Evolutionary conservation across 1,140 invertebrate species (phyloP), one percentile per base, ranked within the genome.

Genomic region (Drosophila nannoptera): DNA sequence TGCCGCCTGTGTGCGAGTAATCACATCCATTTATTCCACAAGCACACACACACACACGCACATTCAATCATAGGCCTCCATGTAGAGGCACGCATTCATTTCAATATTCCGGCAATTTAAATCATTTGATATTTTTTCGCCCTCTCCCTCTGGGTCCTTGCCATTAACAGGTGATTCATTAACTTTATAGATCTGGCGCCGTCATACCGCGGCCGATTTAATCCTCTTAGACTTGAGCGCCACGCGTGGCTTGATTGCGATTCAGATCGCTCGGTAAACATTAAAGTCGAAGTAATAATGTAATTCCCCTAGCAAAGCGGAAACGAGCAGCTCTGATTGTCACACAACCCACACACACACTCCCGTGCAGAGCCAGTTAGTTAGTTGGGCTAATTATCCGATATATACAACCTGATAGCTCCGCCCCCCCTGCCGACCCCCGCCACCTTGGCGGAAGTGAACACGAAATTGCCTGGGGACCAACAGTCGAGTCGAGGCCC

Each of bases 301-400:
- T 80, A 84, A 84, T 84, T 84, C 75, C 73, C 69, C 60, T 52
- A 61, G 61, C 60, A 76, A 64, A 70, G 35, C 80, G 80, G 81
- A 84, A 84, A 61, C 63, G 55, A 64, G 62, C 72, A 59, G 72
- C 62, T 73, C 43, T 74, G 73, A 80, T 75, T 83, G 78, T 63
- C 43, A 33, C 42, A 38, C 31, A 40, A 22, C 22, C 22, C 22
- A 22, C 3, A 22, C 22, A 22, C 22, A 22, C 22, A 22, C 22
- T 2, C 22, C 1, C 22, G 31, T n/a, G 40, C 8, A 36, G 35
- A 59, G 31, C 46, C 40, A 58, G 70, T 50, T 73, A 63, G 64
- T 86, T 86, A 84, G 81, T 84, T 84, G 74, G 73, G 66, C 73
- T 86, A 86, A 84, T 84, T 84, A 81, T 81, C 69, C 81, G 74